Evolutionary conservation across 2,888 invertebrate genomes (phyloP).

Genomic region (Scaptomyza cyrtandrae): DNA sequence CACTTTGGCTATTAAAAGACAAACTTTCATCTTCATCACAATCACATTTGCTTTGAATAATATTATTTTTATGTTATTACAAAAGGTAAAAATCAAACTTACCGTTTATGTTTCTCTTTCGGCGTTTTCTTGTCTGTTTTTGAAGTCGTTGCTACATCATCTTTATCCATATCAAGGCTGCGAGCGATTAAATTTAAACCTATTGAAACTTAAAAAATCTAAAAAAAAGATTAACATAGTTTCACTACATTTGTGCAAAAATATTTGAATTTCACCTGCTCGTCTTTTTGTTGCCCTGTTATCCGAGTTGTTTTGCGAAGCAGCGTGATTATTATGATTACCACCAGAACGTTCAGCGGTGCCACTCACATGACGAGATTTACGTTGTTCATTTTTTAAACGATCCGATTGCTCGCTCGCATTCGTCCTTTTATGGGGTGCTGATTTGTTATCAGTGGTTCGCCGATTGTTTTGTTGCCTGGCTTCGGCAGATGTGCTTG

Average conservation of each 20-base stretch:
- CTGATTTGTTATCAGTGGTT: slow-evolving; percentile 4
- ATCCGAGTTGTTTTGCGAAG: slow-evolving; percentile 8
- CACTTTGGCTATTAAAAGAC: background rate
- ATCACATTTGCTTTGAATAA: slow-evolving; percentile 1
- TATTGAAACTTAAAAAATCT: slow-evolving; percentile 17
- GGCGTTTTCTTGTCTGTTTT: background rate
- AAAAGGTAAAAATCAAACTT: background rate
- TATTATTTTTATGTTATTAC: background rate
- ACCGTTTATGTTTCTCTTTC: background rate
- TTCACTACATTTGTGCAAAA: background rate
- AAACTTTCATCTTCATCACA: background rate
- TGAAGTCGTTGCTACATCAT: background rate
- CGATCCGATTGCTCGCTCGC: slow-evolving; percentile 19
- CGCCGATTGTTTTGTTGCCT: slow-evolving; percentile 21
- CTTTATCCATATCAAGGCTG: background rate
- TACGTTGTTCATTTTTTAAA: background rate
- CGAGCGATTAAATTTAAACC: slow-evolving; percentile 17
- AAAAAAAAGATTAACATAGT: background rate
- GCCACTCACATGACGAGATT: background rate
- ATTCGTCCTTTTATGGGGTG: background rate
- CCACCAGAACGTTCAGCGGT: slow-evolving; percentile 8
- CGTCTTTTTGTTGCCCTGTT: slow-evolving; percentile 7
- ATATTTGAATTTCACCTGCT: slow-evolving; percentile 11
- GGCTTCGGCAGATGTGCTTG: slow-evolving; percentile 18
- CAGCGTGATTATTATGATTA: background rate